Percentiles rank a stretch among this genome's conserved stretches.
phyloP scores from a whole-genome alignment of 2,888 invertebrate species.

The Julus scanicus region DNA sequence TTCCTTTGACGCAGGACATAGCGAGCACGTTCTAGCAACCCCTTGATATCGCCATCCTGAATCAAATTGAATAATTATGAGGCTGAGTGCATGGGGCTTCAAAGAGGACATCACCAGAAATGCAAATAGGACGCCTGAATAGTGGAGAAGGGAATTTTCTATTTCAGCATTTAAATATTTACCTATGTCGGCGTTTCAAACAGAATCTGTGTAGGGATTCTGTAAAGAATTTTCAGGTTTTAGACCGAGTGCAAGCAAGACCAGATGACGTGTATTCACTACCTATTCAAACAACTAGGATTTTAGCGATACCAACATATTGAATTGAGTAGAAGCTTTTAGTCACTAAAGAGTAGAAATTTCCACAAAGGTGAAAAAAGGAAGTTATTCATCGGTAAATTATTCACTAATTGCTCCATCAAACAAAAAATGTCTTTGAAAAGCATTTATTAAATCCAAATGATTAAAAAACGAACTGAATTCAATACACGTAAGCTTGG shows the following conservation, averaged over 20 bases:
- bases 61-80: slow-evolving; percentile 43
- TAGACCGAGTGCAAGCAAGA: not conserved
- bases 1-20: slow-evolving; percentile 8
- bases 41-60: slow-evolving; percentile 7
- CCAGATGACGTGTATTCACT: not conserved
- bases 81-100: slow-evolving; percentile 38
- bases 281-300: not conserved
- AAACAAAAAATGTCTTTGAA: too few species aligned
- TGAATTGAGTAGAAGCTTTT: not conserved
- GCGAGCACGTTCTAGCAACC: slow-evolving; percentile 1
- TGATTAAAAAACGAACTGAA: too few species aligned
- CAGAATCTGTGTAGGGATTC: not conserved
- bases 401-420: too few species aligned
- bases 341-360: not conserved
- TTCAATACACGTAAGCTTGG: too few species aligned
- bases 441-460: too few species aligned
- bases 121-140: slow-evolving; percentile 7
- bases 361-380: too few species aligned
- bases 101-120: slow-evolving; percentile 21
- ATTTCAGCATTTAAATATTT: not conserved
- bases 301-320: not conserved
- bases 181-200: slow-evolving; percentile 29
- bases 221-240: not conserved
- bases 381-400: too few species aligned
- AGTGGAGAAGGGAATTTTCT: not conserved